Conservation (phyloP, 2,888 invertebrate species). For the Cryptus armator region DNA sequence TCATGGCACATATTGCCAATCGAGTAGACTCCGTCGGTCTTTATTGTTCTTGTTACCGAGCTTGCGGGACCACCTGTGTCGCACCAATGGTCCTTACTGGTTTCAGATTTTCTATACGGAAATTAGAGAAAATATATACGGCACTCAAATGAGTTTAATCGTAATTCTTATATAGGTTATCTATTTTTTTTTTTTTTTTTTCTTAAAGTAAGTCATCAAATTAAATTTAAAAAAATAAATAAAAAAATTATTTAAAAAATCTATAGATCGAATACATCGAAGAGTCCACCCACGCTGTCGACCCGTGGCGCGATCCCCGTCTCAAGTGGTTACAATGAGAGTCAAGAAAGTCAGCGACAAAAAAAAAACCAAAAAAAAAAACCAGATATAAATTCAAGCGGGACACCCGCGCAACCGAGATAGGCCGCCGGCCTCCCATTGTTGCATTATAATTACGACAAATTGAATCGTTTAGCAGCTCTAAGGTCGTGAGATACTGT, state of each 20-base stretch:
- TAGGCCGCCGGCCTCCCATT: slow-evolving; percentile 44
- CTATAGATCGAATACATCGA: not conserved
- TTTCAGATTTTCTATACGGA: not conserved
- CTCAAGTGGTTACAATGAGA: slow-evolving; percentile 73
- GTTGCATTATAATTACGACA: slow-evolving; percentile 81
- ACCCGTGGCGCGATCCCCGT: slow-evolving; percentile 6
- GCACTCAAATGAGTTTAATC: not conserved
- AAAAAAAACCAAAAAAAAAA: slow-evolving; percentile 69
- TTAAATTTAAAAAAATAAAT: not conserved
- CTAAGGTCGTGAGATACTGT: slow-evolving; percentile 78
- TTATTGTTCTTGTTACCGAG: slow-evolving; percentile 70
- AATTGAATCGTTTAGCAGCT: slow-evolving; percentile 81
- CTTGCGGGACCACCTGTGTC: slow-evolving; percentile 76
- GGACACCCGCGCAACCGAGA: slow-evolving; percentile 31
- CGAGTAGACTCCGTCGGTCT: slow-evolving; percentile 61
- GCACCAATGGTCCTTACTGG: slow-evolving; percentile 50
- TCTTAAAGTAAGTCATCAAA: not conserved
- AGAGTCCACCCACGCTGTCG: slow-evolving; percentile 70
- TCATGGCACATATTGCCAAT: slow-evolving; percentile 70
- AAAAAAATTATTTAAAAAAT: not conserved
- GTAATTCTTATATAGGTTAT: not conserved
- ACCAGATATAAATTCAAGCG: slow-evolving; percentile 60
- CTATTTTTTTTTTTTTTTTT: not conserved
- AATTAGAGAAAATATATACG: not conserved
- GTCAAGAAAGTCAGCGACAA: slow-evolving; percentile 54